These are phyloP conservation scores for Melanaphis sacchari DNA, from an alignment of 1,140 invertebrate species.

Conservation along the genomic window DNA sequence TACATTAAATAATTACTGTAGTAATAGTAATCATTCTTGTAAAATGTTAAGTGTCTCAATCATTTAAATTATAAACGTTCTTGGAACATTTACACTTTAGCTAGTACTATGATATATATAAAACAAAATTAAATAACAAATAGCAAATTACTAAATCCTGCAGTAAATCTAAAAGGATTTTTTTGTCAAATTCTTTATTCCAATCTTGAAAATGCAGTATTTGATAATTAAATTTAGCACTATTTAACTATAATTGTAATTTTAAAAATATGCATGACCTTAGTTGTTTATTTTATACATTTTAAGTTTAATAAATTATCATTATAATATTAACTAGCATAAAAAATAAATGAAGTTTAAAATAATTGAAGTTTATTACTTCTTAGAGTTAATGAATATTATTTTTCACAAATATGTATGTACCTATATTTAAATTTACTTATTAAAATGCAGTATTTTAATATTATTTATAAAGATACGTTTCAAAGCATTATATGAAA, in stretches of 20 bases:
- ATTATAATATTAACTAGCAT: neutral
- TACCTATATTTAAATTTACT: too few relatives aligned
- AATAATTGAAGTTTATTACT: neutral
- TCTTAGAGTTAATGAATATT: neutral
- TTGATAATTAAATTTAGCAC: neutral
- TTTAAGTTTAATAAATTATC: neutral
- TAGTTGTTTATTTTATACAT: neutral
- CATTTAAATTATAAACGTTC: neutral
- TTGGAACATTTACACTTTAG: neutral
- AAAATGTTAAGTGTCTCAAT: neutral
- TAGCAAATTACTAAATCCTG: slow-evolving; percentile 4
- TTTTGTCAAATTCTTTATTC: neutral
- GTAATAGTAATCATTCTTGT: neutral
- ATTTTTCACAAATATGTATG: neutral
- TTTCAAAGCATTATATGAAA: neutral
- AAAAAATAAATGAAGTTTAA: neutral
- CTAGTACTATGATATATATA: neutral
- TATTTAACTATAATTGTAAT: neutral
- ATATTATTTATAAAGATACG: too few relatives aligned
- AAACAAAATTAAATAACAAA: slow-evolving; percentile 26
- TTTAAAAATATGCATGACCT: neutral
- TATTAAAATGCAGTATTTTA: too few relatives aligned
- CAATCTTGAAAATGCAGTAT: neutral
- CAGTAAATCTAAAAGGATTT: neutral
- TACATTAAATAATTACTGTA: neutral